A percentile compares a stretch with the other conserved stretches of the same genome.
These are phyloP conservation scores for Willisornis vidua DNA, from an alignment of 2,113 vertebrate genomes.

Conservation along the genomic window DNA sequence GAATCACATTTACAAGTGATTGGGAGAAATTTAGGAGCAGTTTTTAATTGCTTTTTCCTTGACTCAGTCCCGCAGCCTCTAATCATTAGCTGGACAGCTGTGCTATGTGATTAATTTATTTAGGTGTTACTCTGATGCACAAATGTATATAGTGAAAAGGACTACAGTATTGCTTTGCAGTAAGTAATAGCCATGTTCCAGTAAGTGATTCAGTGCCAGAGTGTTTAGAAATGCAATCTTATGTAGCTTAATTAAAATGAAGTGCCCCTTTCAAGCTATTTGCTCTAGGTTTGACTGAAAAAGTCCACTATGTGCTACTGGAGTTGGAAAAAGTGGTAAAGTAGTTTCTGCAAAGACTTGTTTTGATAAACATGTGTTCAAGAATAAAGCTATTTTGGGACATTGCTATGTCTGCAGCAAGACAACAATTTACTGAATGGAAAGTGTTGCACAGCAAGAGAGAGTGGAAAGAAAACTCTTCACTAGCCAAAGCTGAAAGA, in stretches of 20 bases:
- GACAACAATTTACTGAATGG: conserved; percentile 62
- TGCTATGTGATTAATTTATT: conserved; percentile 63
- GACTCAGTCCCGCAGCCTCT: neutral
- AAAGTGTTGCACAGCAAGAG: conserved; percentile 57
- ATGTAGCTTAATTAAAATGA: conserved; percentile 67
- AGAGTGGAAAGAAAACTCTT: conserved; percentile 65
- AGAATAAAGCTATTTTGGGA: conserved; percentile 57
- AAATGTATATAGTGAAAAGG: conserved; percentile 61
- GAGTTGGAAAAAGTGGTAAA: conserved; percentile 43
- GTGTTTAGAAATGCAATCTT: conserved; percentile 60
- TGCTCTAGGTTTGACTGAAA: conserved; percentile 59
- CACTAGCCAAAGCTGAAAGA: conserved; percentile 36
- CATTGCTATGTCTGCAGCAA: conserved; percentile 45
- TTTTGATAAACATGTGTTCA: conserved; percentile 63
- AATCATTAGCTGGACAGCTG: conserved; percentile 47
- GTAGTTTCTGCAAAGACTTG: conserved; percentile 59
- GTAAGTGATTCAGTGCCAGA: conserved; percentile 53
- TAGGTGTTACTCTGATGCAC: conserved; percentile 64
- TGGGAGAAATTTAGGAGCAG: neutral
- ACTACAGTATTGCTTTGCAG: conserved; percentile 59
- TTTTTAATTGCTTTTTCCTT: conserved; percentile 11
- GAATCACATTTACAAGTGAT: neutral
- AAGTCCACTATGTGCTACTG: conserved; percentile 59
- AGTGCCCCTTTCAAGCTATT: conserved; percentile 60
- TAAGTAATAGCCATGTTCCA: conserved; percentile 63